phyloP scores from a whole-genome alignment of 35 echinoderm and acorn worm genomes.

The Hemicentrotus pulcherrimus region DNA sequence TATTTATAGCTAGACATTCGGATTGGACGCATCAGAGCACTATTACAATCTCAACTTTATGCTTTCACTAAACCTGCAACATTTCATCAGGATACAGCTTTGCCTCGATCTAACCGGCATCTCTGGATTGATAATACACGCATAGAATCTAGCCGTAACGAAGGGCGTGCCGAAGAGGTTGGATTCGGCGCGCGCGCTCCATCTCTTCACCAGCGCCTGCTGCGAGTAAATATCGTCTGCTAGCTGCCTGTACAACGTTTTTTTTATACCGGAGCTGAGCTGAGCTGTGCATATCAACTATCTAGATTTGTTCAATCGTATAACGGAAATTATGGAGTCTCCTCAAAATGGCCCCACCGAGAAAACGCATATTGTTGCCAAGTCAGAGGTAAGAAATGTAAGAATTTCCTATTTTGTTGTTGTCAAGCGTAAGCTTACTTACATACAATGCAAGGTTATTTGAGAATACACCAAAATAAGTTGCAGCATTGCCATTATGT shows the following conservation, averaged over 20 bases:
- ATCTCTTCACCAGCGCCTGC: background rate
- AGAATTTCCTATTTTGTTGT: too few relatives aligned
- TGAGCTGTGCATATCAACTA: background rate
- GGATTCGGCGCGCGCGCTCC: background rate
- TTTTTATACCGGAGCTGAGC: background rate
- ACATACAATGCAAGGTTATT: too few relatives aligned
- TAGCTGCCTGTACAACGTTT: background rate
- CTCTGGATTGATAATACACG: too few relatives aligned
- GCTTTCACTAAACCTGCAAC: too few relatives aligned
- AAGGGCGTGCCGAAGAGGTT: background rate
- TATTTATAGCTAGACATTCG: too few relatives aligned
- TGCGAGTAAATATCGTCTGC: background rate
- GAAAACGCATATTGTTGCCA: slow-evolving; percentile 1
- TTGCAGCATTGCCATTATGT: too few relatives aligned
- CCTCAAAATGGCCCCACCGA: background rate
- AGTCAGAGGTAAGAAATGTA: background rate
- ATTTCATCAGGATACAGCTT: too few relatives aligned
- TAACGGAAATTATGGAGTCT: background rate
- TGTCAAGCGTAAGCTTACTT: too few relatives aligned
- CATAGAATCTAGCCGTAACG: background rate
- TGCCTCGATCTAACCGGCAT: too few relatives aligned
- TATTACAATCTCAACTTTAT: too few relatives aligned
- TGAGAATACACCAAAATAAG: too few relatives aligned
- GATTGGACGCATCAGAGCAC: too few relatives aligned
- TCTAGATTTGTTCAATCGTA: background rate